These are phyloP conservation scores for Baronia brevicornis DNA, from an alignment of 2,888 invertebrate species.

Conservation along the genomic window DNA sequence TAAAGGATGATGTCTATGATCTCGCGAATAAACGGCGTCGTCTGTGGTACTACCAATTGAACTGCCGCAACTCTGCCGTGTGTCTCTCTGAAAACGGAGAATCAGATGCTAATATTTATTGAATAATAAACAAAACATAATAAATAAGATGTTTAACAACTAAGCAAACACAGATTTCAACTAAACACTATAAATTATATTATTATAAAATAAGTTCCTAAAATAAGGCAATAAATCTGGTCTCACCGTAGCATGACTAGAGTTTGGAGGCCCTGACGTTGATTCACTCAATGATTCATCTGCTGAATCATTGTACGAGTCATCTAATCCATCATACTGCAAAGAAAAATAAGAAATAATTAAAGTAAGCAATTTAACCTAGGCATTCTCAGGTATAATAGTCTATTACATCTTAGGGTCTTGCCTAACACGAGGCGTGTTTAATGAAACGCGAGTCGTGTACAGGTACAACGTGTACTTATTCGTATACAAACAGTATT, in stretches of 20 bases:
- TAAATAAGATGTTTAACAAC: not conserved
- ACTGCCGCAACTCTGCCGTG: slow-evolving; percentile 64
- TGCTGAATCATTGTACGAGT: slow-evolving; percentile 78
- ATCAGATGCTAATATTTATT: too few relatives aligned
- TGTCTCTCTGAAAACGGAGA: slow-evolving; percentile 53
- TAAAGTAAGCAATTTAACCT: too few relatives aligned
- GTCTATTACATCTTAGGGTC: too few relatives aligned
- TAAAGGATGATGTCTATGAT: slow-evolving; percentile 53
- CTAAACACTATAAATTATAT: too few relatives aligned
- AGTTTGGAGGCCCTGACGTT: slow-evolving; percentile 67
- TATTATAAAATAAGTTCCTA: too few relatives aligned
- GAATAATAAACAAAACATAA: not conserved
- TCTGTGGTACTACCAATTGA: slow-evolving; percentile 62
- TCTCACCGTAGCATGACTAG: slow-evolving; percentile 46
- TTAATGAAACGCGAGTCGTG: too few relatives aligned
- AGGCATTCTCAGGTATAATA: too few relatives aligned
- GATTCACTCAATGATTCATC: slow-evolving; percentile 75
- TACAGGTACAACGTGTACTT: too few relatives aligned
- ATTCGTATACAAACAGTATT: too few relatives aligned
- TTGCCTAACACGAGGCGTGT: too few relatives aligned
- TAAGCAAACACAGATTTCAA: not conserved
- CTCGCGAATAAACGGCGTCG: slow-evolving; percentile 59
- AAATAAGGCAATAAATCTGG: too few relatives aligned
- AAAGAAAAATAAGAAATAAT: slow-evolving; percentile 20
- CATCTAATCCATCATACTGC: slow-evolving; percentile 85